Conservation (phyloP, 92 coral and sea anemone species). For the Epizoanthus ramosus region DNA sequence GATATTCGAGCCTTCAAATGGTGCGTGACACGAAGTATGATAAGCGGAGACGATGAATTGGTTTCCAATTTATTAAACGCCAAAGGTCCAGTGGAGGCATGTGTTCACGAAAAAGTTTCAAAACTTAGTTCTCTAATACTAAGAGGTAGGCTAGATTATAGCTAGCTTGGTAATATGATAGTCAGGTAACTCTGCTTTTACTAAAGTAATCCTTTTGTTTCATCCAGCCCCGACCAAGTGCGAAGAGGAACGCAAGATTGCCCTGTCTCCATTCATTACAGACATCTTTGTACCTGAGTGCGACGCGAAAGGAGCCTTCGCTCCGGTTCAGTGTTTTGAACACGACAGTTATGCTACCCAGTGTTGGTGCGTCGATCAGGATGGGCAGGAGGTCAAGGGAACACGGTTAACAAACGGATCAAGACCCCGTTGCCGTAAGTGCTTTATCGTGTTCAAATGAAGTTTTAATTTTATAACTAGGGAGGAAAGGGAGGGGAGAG, state of each 20-base stretch:
- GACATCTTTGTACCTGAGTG: slow-evolving; percentile 88
- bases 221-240: slow-evolving; percentile 72
- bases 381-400: slow-evolving; percentile 86
- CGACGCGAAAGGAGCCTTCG: slow-evolving; percentile 70
- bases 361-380: slow-evolving; percentile 95
- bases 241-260: slow-evolving; percentile 80
- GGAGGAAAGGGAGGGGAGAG: too few species aligned
- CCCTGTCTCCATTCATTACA: slow-evolving; percentile 64
- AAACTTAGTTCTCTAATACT: too few species aligned
- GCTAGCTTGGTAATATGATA: too few species aligned
- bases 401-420: slow-evolving; percentile 68
- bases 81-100: too few species aligned
- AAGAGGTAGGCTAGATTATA: too few species aligned
- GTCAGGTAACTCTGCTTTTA: too few species aligned
- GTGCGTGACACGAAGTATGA: too few species aligned
- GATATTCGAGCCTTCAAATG: too few species aligned
- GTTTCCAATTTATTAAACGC: too few species aligned
- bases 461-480: too few species aligned
- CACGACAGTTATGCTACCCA: slow-evolving; percentile 78
- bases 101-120: too few species aligned
- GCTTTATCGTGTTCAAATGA: background rate
- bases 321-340: slow-evolving; percentile 88
- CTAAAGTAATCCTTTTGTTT: background rate
- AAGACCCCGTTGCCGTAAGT: slow-evolving; percentile 71
- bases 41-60: too few species aligned